Percentiles rank a stretch among this genome's conserved stretches.
Evolutionary conservation across 2,113 vertebrate species (phyloP).

Genomic region (Mormoops blainvillei): DNA sequence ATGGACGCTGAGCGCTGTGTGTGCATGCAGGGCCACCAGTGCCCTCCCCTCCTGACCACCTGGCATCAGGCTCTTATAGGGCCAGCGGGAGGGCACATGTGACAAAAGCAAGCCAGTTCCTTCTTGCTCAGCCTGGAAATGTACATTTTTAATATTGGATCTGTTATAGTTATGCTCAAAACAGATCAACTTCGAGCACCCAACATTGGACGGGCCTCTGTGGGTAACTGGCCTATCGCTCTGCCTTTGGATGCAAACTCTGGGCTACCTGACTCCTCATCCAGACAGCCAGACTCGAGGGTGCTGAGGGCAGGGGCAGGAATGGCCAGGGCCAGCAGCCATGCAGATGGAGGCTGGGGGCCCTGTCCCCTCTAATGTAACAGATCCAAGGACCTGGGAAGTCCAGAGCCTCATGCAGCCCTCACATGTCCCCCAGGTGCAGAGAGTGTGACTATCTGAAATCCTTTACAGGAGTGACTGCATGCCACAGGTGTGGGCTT

Average conservation of each 20-base stretch:
- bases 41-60: background rate
- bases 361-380: background rate
- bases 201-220: fast-evolving
- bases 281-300: background rate
- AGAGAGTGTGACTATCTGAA: background rate
- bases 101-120: background rate
- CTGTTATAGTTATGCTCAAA: background rate
- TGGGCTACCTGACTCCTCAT: background rate
- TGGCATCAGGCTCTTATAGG: background rate
- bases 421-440: background rate
- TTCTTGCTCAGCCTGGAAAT: background rate
- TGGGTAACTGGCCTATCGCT: background rate
- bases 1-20: background rate
- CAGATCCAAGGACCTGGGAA: background rate
- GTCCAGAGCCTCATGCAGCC: background rate
- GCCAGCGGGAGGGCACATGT: background rate
- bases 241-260: background rate
- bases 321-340: background rate
- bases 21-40: background rate
- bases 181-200: background rate
- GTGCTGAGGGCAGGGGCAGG: background rate
- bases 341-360: background rate
- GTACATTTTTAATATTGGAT: background rate
- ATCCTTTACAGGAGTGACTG: background rate
- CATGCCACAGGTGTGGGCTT: background rate